Conservation (phyloP, 2,113 vertebrate species). For the Clarias gariepinus region DNA sequence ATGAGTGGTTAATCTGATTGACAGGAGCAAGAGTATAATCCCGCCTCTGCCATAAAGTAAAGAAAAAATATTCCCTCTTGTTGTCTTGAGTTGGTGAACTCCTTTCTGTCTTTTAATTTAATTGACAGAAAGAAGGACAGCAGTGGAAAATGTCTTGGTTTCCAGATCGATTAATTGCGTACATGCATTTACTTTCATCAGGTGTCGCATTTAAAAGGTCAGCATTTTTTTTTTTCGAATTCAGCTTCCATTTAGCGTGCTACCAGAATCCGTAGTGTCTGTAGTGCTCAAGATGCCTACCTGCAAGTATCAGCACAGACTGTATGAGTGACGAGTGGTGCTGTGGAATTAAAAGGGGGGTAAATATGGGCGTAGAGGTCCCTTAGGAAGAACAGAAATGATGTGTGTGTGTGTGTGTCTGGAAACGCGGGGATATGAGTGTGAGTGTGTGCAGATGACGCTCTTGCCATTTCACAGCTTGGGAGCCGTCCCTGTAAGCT, state of each 20-base stretch:
- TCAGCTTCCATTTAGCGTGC: not conserved
- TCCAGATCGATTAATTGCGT: not conserved
- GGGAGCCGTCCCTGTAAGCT: constrained; percentile 35
- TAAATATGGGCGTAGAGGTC: not conserved
- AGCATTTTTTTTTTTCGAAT: constrained; percentile 11
- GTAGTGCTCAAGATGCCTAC: not conserved
- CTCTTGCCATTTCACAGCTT: constrained; percentile 33
- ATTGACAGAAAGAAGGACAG: not conserved
- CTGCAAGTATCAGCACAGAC: constrained; percentile 1
- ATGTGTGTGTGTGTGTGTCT: not conserved
- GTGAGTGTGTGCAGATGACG: constrained; percentile 20
- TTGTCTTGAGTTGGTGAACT: not conserved
- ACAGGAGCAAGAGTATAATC: not conserved
- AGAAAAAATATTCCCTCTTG: no score
- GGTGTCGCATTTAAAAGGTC: constrained; percentile 27
- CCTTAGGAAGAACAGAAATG: not conserved
- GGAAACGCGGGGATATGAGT: not conserved
- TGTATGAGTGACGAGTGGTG: not conserved
- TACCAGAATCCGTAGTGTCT: not conserved
- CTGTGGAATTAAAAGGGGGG: not conserved
- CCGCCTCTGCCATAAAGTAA: not conserved
- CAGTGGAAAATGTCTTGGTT: not conserved
- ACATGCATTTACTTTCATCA: constrained; percentile 5
- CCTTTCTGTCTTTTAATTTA: not conserved
- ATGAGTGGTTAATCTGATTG: not conserved